Percentiles rank a stretch among this genome's conserved stretches.
Evolutionary conservation across 2,888 invertebrate species (phyloP).

Genomic region (Eledona agricola): DNA sequence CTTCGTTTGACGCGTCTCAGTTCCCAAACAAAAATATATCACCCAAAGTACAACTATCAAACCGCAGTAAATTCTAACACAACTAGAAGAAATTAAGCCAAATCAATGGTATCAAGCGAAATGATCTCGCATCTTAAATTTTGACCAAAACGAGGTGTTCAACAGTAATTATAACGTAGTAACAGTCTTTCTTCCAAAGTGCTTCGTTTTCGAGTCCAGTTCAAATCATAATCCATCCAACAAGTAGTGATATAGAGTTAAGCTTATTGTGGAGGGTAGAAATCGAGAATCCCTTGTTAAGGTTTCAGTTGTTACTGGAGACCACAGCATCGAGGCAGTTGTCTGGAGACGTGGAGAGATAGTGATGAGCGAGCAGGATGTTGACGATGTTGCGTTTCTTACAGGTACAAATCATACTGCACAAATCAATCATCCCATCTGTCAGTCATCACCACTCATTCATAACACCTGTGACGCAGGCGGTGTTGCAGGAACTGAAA

Average conservation of each 20-base stretch:
- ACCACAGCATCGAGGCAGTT: constrained; percentile 63
- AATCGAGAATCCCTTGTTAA: constrained; percentile 61
- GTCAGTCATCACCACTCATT: constrained; percentile 58
- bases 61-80: constrained; percentile 19
- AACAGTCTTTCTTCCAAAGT: constrained; percentile 38
- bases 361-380: constrained; percentile 89
- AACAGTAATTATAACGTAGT: constrained; percentile 43
- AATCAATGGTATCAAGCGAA: constrained; percentile 44
- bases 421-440: constrained; percentile 54
- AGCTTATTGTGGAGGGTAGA: constrained; percentile 59
- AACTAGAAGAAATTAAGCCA: constrained; percentile 3
- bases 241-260: constrained; percentile 39
- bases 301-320: constrained; percentile 63
- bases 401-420: constrained; percentile 71
- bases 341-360: constrained; percentile 63
- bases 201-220: constrained; percentile 35
- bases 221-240: constrained; percentile 39
- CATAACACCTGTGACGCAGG: constrained; percentile 61
- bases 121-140: constrained; percentile 34
- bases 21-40: constrained; percentile 46
- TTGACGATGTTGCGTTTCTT: constrained; percentile 92
- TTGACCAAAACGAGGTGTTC: constrained; percentile 48
- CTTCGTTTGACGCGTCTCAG: constrained; percentile 42
- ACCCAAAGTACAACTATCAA: constrained; percentile 48
- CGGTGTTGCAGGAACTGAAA: constrained; percentile 69